Conservation (phyloP, 2,797 vertebrate species). For the Muscicapa comitata region DNA sequence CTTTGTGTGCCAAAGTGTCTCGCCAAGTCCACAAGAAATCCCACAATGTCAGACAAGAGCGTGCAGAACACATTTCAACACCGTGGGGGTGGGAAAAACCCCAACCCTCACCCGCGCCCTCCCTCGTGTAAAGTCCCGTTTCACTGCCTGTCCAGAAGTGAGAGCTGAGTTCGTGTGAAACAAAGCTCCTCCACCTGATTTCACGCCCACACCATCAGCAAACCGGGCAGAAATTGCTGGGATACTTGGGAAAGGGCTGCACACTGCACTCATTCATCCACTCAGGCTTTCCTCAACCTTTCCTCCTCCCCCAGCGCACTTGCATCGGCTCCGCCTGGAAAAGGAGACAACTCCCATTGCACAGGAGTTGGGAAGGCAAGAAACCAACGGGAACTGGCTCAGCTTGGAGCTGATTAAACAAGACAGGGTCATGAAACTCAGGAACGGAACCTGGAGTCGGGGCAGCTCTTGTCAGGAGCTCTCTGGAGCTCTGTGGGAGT, state of each 20-base stretch:
- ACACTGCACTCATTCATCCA: slow-evolving; percentile 5
- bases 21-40: slow-evolving; percentile 63
- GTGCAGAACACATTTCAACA: slow-evolving; percentile 39
- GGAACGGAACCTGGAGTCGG: background rate
- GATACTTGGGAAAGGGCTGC: background rate
- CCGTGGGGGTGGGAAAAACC: background rate
- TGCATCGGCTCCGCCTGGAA: background rate
- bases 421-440: background rate
- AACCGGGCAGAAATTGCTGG: background rate
- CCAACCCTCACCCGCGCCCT: background rate
- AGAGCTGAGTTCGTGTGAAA: slow-evolving; percentile 13
- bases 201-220: slow-evolving; percentile 12
- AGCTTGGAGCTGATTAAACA: background rate
- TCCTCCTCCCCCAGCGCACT: background rate
- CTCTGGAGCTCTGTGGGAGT: background rate
- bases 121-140: background rate
- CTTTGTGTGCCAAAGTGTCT: slow-evolving; percentile 57
- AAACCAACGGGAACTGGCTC: background rate
- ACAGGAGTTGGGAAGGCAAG: background rate
- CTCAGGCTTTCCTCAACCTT: background rate
- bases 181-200: slow-evolving; percentile 31
- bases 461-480: background rate
- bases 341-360: background rate
- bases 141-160: background rate
- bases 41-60: slow-evolving; percentile 45